Conservation (phyloP, 2,888 invertebrate genomes). For the Steinernema carpocapsae region DNA sequence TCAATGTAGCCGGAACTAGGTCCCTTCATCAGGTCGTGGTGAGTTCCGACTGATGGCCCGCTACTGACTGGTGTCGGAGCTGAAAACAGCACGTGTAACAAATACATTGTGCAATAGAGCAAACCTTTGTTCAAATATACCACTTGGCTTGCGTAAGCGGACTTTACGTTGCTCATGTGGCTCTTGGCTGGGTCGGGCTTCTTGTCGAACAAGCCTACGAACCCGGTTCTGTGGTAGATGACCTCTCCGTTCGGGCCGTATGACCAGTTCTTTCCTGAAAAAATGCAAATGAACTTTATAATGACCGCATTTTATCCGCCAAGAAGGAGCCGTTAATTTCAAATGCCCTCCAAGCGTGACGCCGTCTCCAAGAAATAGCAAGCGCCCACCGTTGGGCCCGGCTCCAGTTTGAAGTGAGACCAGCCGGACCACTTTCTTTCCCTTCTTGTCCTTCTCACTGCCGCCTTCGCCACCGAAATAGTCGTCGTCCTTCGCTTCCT, state of each 20-base stretch:
- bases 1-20: slow-evolving; percentile 1
- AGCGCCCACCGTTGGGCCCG: not conserved
- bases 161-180: not conserved
- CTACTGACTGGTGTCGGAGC: not conserved
- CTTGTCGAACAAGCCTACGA: slow-evolving; percentile 37
- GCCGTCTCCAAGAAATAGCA: no score
- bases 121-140: not conserved
- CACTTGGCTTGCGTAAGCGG: not conserved
- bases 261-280: slow-evolving; percentile 35
- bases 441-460: not conserved
- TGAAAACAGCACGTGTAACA: not conserved
- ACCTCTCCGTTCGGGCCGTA: slow-evolving; percentile 36
- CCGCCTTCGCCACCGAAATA: not conserved
- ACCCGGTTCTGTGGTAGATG: slow-evolving; percentile 34
- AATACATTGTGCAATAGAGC: not conserved
- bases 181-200: not conserved
- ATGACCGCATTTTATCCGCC: no score
- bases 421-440: not conserved
- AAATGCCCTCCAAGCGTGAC: no score
- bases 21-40: slow-evolving; percentile 22
- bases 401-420: not conserved
- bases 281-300: not conserved
- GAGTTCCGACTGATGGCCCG: slow-evolving; percentile 36
- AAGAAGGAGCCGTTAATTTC: no score
- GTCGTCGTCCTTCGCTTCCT: slow-evolving; percentile 5